Percentiles rank a stretch among this genome's conserved stretches.
Evolutionary conservation across 2,797 vertebrate genomes (phyloP).

Genomic region (Cetoscarus ocellatus): DNA sequence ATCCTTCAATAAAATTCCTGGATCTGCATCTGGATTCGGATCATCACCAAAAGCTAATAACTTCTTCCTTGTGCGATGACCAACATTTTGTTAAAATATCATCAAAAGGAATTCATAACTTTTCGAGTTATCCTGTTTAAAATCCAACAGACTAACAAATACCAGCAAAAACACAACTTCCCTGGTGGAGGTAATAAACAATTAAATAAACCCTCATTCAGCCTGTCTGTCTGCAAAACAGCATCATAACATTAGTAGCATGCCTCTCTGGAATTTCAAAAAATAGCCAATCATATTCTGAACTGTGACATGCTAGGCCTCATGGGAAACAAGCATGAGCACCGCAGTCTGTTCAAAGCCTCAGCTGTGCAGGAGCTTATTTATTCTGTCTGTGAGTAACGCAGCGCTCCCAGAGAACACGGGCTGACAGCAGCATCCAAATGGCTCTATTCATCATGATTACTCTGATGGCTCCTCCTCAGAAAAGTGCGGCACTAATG

Average conservation of each 20-base stretch:
- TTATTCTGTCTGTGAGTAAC: slow-evolving; percentile 53
- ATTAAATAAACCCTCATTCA: not conserved
- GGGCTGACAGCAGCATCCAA: slow-evolving; percentile 61
- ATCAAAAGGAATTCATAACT: not conserved
- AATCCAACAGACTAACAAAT: too few relatives aligned
- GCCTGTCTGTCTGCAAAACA: slow-evolving; percentile 6
- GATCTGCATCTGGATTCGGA: too few relatives aligned
- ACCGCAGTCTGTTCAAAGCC: slow-evolving; percentile 59
- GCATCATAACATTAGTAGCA: slow-evolving; percentile 1
- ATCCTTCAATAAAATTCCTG: too few relatives aligned
- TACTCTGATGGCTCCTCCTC: slow-evolving; percentile 56
- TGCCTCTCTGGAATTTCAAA: slow-evolving; percentile 9
- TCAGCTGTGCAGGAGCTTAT: slow-evolving; percentile 65
- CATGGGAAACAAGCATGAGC: slow-evolving; percentile 41
- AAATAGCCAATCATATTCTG: slow-evolving; percentile 35
- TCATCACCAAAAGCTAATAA: too few relatives aligned
- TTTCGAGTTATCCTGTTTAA: not conserved
- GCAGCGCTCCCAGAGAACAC: slow-evolving; percentile 59
- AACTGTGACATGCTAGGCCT: slow-evolving; percentile 41
- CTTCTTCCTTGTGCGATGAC: too few relatives aligned
- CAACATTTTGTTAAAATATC: too few relatives aligned
- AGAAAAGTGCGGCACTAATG: slow-evolving; percentile 61
- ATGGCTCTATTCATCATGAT: slow-evolving; percentile 75
- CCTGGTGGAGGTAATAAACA: not conserved
- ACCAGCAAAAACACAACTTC: too few relatives aligned